Conservation (phyloP, 2,113 vertebrate species). For the Sus scrofa region DNA sequence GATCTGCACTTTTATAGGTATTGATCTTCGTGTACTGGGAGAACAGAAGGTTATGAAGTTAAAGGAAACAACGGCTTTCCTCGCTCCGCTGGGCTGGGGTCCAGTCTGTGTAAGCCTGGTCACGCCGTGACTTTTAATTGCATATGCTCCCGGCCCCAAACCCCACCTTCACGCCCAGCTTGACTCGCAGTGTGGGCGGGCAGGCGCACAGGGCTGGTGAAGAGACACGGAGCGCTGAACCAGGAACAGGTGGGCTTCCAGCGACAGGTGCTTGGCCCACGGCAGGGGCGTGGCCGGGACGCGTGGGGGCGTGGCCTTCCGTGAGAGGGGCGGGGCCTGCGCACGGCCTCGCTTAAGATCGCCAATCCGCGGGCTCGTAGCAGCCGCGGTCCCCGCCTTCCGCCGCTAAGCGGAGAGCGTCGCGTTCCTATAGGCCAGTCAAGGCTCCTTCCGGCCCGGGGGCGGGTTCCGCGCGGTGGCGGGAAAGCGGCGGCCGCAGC, state of each 20-base stretch:
- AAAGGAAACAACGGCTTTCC: neutral
- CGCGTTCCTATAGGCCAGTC: neutral
- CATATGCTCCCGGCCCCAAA: neutral
- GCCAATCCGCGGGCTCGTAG: constrained; percentile 57
- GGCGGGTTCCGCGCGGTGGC: neutral
- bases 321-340: neutral
- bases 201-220: neutral
- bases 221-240: rapidly evolving
- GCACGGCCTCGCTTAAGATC: rapidly evolving
- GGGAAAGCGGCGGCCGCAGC: rapidly evolving
- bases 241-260: rapidly evolving
- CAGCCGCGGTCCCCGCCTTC: neutral
- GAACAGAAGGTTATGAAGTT: neutral
- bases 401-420: neutral
- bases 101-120: neutral
- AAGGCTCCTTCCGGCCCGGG: neutral
- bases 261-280: rapidly evolving
- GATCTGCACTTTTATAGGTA: neutral
- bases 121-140: neutral
- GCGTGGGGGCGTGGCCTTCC: neutral
- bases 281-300: neutral
- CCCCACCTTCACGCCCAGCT: too few relatives aligned
- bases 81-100: neutral
- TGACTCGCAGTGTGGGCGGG: neutral
- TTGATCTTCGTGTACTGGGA: neutral